Conservation (phyloP, 2,797 vertebrate genomes). For the Harpagifer antarcticus region DNA sequence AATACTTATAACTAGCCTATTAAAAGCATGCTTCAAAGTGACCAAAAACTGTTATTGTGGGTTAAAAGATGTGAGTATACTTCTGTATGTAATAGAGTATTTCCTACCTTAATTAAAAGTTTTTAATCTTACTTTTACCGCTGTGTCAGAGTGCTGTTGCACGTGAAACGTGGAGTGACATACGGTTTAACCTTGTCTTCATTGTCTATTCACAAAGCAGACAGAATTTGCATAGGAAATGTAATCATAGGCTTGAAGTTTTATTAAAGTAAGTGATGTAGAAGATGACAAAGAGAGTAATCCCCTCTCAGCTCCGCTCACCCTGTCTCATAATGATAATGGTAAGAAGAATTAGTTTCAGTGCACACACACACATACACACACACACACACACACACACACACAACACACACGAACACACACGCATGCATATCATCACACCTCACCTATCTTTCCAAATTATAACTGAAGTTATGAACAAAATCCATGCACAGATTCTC, state of each 20-base stretch:
- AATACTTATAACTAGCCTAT: neutral
- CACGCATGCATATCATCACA: conserved; percentile 4
- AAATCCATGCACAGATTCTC: conserved; percentile 7
- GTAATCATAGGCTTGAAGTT: conserved; percentile 77
- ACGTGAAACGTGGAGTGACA: conserved; percentile 24
- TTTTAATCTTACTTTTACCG: neutral
- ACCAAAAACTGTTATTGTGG: neutral
- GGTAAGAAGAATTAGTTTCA: conserved; percentile 77
- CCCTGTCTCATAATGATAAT: conserved; percentile 79
- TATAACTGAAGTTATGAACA: conserved; percentile 41
- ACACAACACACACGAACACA: conserved; percentile 9
- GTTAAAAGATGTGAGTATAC: neutral
- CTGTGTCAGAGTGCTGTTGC: neutral
- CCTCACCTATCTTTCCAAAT: conserved; percentile 33
- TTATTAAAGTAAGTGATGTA: conserved; percentile 81
- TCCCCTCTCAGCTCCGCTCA: conserved; percentile 71
- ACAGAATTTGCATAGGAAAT: conserved; percentile 73
- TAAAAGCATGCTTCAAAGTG: neutral
- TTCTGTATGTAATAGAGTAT: neutral
- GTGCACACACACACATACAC: conserved; percentile 30
- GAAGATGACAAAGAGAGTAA: conserved; percentile 77
- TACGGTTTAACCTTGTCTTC: conserved; percentile 53
- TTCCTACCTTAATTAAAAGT: neutral
- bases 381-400: conserved; percentile 15
- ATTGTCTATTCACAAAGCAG: conserved; percentile 57